phyloP scores from a whole-genome alignment of 2,113 vertebrate genomes.

The Beaufortia kweichowensis region DNA sequence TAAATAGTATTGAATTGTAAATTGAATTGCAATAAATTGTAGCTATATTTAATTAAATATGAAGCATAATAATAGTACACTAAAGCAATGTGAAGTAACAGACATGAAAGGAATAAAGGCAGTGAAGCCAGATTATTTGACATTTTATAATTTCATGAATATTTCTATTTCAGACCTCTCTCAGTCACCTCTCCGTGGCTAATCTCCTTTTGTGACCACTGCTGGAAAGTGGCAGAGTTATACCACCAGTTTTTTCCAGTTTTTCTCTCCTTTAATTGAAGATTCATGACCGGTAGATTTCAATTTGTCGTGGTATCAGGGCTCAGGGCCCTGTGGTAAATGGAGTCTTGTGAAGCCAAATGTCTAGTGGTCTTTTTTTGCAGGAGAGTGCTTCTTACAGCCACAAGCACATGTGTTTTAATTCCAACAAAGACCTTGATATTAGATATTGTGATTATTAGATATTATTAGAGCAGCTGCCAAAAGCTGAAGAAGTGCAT shows the following conservation, averaged over 20 bases:
- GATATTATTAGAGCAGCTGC: too few relatives aligned
- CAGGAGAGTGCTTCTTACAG: too few relatives aligned
- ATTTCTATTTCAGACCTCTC: constrained; percentile 53
- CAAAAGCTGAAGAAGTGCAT: too few relatives aligned
- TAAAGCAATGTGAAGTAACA: neutral
- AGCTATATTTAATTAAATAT: neutral
- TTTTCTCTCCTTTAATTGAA: constrained; percentile 65
- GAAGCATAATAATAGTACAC: neutral
- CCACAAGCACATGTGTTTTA: too few relatives aligned
- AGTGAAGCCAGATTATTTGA: constrained; percentile 12
- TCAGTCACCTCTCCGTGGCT: constrained; percentile 57
- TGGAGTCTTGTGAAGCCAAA: neutral
- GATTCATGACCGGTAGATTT: constrained; percentile 65
- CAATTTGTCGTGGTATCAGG: constrained; percentile 57
- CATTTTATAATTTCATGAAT: constrained; percentile 16
- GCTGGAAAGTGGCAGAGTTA: constrained; percentile 54
- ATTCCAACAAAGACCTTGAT: too few relatives aligned
- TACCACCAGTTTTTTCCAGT: constrained; percentile 58
- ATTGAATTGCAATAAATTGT: too few relatives aligned
- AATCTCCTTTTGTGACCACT: constrained; percentile 58
- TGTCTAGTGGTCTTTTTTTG: neutral
- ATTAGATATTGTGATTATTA: too few relatives aligned
- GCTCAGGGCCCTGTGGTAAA: constrained; percentile 51
- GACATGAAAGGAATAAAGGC: constrained; percentile 2
- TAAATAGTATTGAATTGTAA: too few relatives aligned